phyloP scores from a whole-genome alignment of 2,888 invertebrate genomes.

The Andrena minutula region DNA sequence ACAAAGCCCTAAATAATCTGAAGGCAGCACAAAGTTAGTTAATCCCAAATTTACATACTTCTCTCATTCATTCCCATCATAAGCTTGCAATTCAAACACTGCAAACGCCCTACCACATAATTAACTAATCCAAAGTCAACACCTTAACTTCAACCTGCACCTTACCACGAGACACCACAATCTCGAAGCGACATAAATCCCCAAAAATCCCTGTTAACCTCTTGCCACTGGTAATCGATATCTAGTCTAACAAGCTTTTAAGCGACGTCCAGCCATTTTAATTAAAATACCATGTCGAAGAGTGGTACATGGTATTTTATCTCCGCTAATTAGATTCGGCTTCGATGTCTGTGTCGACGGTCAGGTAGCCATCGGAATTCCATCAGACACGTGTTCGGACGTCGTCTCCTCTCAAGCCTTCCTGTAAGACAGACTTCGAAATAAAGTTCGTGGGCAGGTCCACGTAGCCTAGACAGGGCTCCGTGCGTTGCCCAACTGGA shows the following conservation, averaged over 20 bases:
- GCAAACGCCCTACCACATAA: no score
- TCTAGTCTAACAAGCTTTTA: neutral
- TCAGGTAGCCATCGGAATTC: neutral
- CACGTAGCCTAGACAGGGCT: neutral
- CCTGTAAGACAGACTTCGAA: neutral
- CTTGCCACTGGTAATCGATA: neutral
- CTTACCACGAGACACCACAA: no score
- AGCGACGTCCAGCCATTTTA: neutral
- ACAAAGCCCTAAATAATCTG: no score
- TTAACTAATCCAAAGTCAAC: no score
- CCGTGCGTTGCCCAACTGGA: constrained; percentile 31
- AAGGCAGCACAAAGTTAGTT: no score
- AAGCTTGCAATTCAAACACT: no score
- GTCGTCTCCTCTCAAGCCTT: neutral
- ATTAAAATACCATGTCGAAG: constrained; percentile 1
- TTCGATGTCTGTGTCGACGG: neutral
- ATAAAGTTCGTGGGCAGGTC: constrained; percentile 2
- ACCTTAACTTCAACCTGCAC: no score
- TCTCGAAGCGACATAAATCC: neutral
- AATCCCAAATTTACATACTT: no score
- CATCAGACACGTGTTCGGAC: constrained; percentile 6
- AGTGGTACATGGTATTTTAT: neutral
- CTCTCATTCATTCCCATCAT: no score
- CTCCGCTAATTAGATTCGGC: neutral
- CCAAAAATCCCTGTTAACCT: no score